Evolutionary conservation across 1,140 invertebrate species (phyloP), one percentile per base, ranked within the genome.

Genomic region (Achatina immaculata): DNA sequence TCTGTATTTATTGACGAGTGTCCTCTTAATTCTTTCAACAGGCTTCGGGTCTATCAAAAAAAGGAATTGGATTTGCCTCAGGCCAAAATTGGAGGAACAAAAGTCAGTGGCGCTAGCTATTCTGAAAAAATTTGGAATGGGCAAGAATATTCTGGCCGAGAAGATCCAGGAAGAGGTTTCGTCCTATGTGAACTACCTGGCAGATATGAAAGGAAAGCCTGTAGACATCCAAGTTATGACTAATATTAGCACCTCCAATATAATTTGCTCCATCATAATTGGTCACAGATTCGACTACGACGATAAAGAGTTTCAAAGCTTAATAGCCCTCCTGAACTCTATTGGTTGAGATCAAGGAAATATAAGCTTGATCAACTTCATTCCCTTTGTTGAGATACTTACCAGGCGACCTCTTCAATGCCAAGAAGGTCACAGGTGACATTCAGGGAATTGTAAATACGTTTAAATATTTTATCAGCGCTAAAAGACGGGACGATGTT

Each of bases 231-330:
- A 31, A 66, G 1, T 1, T 7, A 38, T 66, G 14, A 66, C 65
- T 31, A 36, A 34, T 36, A 21, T 36, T 9, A 66, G 65, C 28
- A 66, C 65, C 3, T 34, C 65, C 1, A 66, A 66, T 66, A n/a
- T 66, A 9, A 66, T 66, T 31, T 66, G 65, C 36, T 66, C 65
- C 14, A 66, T 66, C 28, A 34, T 66, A 4, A 66, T 38, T 34
- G 65, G 65, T 9, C 3, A 66, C 9, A 14, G 65, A 66, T 66
- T 66, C 21, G 65, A 66, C 3, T 66, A 66, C n/a, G 36, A 66
- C 28, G 65, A 66, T 66, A 9, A 4, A 34, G 28, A 36, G n/a
- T 66, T 66, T 38, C 68, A 83, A 71, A 78, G 36, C 58, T 40
- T n/a, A 31, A 66, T 66, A 11, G 36, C 28, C 1, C 31, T 31